Percentiles rank a stretch among this genome's conserved stretches.
phyloP scores from a whole-genome alignment of 1,140 invertebrate genomes.

The Andricus grossulariae region DNA sequence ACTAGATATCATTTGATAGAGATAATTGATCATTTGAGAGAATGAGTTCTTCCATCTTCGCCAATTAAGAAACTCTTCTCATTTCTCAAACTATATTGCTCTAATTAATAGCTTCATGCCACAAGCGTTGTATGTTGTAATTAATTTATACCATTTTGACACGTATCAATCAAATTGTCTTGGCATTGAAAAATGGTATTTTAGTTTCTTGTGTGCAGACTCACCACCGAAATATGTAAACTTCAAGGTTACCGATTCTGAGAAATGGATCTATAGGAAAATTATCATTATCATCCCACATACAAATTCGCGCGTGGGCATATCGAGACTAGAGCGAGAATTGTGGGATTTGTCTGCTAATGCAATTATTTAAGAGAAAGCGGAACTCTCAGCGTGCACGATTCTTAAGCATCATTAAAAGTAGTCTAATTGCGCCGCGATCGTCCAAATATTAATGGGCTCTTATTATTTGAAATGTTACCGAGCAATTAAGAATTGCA shows the following conservation, averaged over 20 bases:
- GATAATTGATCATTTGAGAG: conserved; percentile 3
- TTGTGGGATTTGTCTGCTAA: conserved; percentile 50
- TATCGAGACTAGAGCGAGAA: conserved; percentile 38
- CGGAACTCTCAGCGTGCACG: conserved; percentile 41
- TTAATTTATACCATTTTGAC: background rate
- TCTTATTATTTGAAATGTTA: conserved; percentile 34
- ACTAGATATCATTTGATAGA: conserved; percentile 2
- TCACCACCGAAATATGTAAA: background rate
- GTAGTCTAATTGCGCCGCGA: conserved; percentile 43
- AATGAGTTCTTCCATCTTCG: conserved; percentile 12
- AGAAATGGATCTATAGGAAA: background rate
- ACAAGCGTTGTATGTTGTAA: background rate
- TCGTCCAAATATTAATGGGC: conserved; percentile 42
- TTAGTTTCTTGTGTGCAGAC: background rate
- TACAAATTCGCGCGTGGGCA: conserved; percentile 28
- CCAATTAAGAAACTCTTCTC: conserved; percentile 6
- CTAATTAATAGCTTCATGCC: conserved; percentile 3
- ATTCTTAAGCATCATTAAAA: conserved; percentile 47
- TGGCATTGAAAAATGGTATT: background rate
- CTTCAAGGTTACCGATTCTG: background rate
- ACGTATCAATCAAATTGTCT: background rate
- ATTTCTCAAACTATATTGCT: background rate
- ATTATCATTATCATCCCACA: conserved; percentile 29
- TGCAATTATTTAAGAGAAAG: conserved; percentile 49
- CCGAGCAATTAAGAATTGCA: conserved; percentile 34